Evolutionary conservation across 2,797 vertebrate species (phyloP).

Genomic region (Gymnopithys bicolor): DNA sequence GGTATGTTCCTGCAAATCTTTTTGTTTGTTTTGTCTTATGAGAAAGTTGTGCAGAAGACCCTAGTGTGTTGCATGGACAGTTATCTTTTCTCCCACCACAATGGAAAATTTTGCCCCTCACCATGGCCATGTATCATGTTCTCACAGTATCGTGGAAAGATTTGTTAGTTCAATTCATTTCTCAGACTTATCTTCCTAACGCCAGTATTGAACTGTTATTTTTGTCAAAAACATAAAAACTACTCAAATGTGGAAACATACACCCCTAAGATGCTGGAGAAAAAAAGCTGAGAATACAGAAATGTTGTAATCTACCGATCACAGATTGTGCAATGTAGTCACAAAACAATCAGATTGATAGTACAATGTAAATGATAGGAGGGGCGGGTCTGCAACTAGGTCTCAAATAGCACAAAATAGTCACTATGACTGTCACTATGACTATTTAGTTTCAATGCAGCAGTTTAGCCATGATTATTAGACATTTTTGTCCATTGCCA

Average conservation of each 20-base stretch:
- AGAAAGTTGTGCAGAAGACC: neutral
- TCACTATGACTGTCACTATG: neutral
- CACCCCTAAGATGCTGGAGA: neutral
- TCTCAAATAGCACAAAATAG: neutral
- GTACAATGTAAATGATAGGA: neutral
- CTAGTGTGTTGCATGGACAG: neutral
- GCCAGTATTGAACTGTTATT: neutral
- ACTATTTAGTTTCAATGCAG: neutral
- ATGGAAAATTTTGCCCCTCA: neutral
- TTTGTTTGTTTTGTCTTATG: neutral
- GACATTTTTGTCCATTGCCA: neutral
- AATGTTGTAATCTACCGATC: neutral
- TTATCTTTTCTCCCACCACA: neutral
- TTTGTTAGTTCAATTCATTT: neutral
- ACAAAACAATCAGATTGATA: neutral
- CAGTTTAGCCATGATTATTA: neutral
- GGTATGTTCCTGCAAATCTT: neutral
- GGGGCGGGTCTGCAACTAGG: neutral
- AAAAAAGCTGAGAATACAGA: neutral
- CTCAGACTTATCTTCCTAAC: neutral
- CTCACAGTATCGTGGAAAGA: neutral
- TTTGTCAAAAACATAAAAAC: neutral
- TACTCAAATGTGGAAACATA: neutral
- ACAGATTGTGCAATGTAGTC: neutral
- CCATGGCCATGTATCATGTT: neutral